Evolutionary conservation across 2,113 vertebrate species (phyloP), one percentile per base, ranked within the genome.

Genomic region (Malurus alboscapulatus): DNA sequence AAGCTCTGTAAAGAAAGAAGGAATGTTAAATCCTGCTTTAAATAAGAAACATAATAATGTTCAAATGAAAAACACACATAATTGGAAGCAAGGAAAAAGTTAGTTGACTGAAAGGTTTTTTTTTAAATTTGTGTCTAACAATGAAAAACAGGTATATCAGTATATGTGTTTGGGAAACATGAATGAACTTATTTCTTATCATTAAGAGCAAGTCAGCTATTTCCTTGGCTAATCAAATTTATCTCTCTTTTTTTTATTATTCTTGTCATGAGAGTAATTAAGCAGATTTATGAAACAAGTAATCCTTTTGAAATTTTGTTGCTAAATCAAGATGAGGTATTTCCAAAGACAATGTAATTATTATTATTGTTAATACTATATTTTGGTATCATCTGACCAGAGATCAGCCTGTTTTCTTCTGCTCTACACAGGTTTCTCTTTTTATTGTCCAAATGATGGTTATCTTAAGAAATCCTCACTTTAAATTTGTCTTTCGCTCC

Each of bases 201-300:
- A 67, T 91, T 91, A 87, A 63, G 18, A 84, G 21, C 11, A 74
- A 38, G 34, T 92, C 50, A 92, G 79, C 89, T 88, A 77, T 86
- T 69, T 95, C 68, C 68, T 81, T 80, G n/a, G 12, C 32, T 94
- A 78, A 88, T 88, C 38, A 67, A 32, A 67, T 91, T 66, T 62
- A 2, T 87, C 13, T 93, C 32, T 20, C 29, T 73, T 47, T 85
- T 34, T 34, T 61, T 69, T 72, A 72, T 50, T 77, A 34, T 30
- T 81, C 4, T 29, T 71, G 80, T 88, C 66, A 63, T 81, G 81
- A 42, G 32, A n/a, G 5, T 36, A 87, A 74, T n/a, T 84, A 94
- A 84, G 18, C 9, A 74, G 40, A 82, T 87, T 65, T 89, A 81
- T 84, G n/a, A 75, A 91, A 62, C 4, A 1, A 81, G 40, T 69